phyloP scores from a whole-genome alignment of 2,797 vertebrate genomes.

The Petrocephalus schoutedeni region DNA sequence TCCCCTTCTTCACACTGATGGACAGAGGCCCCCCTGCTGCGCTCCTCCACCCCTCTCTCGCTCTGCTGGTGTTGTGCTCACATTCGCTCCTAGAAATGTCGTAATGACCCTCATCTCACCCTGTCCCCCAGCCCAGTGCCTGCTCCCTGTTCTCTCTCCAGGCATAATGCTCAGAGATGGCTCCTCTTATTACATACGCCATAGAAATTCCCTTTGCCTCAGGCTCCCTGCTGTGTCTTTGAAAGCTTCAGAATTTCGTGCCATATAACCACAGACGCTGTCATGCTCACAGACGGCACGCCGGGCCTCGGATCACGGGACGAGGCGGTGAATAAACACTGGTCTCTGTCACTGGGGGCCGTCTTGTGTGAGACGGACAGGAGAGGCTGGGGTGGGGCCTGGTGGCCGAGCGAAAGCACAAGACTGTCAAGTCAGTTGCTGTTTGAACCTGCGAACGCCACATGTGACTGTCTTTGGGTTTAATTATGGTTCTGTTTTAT shows the following conservation, averaged over 20 bases:
- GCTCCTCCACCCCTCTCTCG: background rate
- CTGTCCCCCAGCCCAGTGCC: background rate
- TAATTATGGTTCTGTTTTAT: background rate
- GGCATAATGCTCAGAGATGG: background rate
- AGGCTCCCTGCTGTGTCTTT: background rate
- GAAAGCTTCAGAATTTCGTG: background rate
- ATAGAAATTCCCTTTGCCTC: background rate
- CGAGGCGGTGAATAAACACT: background rate
- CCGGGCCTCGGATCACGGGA: background rate
- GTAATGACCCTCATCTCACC: background rate
- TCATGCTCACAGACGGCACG: background rate
- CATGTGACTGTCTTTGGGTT: background rate
- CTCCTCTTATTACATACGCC: background rate
- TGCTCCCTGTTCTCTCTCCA: background rate
- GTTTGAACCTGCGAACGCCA: background rate
- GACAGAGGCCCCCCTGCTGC: background rate
- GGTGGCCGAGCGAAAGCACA: background rate
- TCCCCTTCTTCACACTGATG: background rate
- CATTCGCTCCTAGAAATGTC: background rate
- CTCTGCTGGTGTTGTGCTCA: background rate
- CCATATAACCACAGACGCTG: background rate
- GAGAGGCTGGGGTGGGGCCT: background rate
- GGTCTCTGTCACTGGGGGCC: background rate
- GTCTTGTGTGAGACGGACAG: background rate
- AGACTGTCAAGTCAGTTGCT: background rate